Conservation (phyloP, 2,797 vertebrate species). For the Cossypha dichroa region DNA sequence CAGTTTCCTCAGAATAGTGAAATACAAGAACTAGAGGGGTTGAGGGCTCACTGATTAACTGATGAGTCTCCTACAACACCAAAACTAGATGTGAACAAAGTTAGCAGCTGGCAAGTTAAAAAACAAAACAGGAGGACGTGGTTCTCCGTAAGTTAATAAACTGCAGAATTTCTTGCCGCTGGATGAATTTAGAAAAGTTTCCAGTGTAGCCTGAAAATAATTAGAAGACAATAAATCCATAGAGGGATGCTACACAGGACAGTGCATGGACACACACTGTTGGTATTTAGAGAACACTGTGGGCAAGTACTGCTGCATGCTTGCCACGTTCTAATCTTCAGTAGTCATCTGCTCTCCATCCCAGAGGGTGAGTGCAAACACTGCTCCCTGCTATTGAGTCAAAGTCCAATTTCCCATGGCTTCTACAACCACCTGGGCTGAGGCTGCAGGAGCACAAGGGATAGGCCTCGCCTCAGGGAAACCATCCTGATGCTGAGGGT, state of each 20-base stretch:
- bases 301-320: not conserved
- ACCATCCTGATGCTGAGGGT: not conserved
- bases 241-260: not conserved
- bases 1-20: not conserved
- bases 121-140: rapidly evolving
- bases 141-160: not conserved
- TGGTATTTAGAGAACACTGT: not conserved
- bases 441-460: not conserved
- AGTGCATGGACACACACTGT: rapidly evolving
- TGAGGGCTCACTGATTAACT: not conserved
- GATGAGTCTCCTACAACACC: not conserved
- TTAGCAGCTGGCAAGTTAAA: not conserved
- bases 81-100: not conserved
- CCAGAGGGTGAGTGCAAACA: not conserved
- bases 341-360: not conserved
- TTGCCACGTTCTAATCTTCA: not conserved
- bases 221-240: not conserved
- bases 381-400: not conserved
- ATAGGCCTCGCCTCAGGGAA: not conserved
- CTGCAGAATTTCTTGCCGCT: not conserved
- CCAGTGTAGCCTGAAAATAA: not conserved
- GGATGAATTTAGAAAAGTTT: not conserved
- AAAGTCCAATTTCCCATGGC: not conserved
- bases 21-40: not conserved
- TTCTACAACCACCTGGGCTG: not conserved